phyloP scores from a whole-genome alignment of 2,888 invertebrate species.

The Sphinx pinastri region DNA sequence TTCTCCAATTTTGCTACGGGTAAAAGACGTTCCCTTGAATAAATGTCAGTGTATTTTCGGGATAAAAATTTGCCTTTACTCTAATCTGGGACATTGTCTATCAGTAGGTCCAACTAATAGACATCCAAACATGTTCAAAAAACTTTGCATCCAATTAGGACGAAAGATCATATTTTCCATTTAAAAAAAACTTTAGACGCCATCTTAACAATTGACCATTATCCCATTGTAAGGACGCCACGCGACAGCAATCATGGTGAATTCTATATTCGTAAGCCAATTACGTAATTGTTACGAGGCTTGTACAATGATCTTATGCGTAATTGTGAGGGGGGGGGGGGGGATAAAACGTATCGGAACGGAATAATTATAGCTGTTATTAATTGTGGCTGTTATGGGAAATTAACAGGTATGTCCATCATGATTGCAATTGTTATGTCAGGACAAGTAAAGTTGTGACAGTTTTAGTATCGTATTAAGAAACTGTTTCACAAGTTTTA shows the following conservation, averaged over 20 bases:
- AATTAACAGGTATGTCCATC: no score
- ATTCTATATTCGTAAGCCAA: constrained; percentile 64
- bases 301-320: constrained; percentile 30
- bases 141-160: no score
- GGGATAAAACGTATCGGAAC: constrained; percentile 39
- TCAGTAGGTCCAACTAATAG: no score
- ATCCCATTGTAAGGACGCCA: constrained; percentile 44
- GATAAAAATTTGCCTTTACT: no score
- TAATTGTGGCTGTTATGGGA: constrained; percentile 20
- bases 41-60: no score
- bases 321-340: constrained; percentile 32
- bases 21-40: no score
- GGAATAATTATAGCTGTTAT: constrained; percentile 38
- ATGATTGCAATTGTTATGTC: not conserved
- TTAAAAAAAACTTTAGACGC: not conserved
- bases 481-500: no score
- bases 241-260: constrained; percentile 57
- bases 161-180: no score
- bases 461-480: no score
- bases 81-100: no score
- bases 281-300: constrained; percentile 53
- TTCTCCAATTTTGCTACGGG: no score
- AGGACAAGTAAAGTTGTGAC: not conserved
- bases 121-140: no score
- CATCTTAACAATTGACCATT: constrained; percentile 35